A percentile compares a stretch with the other conserved stretches of the same genome.
phyloP scores from a whole-genome alignment of 2,113 vertebrate species.

The Chrysochloris asiatica region DNA sequence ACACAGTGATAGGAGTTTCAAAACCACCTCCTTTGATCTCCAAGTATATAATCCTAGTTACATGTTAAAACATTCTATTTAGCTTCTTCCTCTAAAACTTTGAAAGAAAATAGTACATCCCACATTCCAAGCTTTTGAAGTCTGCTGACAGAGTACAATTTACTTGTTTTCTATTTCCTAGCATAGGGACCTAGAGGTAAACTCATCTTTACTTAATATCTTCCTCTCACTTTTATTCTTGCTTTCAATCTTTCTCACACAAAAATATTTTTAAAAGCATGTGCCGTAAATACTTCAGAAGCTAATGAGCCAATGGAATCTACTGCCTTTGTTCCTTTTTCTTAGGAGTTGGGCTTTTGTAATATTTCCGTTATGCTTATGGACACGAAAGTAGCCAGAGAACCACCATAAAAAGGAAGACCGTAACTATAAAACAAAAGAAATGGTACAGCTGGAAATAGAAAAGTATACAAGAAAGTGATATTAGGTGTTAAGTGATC shows the following conservation, averaged over 20 bases:
- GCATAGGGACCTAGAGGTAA: not conserved
- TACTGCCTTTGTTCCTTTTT: slow-evolving; percentile 17
- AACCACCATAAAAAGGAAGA: not conserved
- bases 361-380: not conserved
- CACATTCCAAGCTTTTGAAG: slow-evolving; percentile 53
- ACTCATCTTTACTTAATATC: not conserved
- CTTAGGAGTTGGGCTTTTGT: slow-evolving; percentile 5
- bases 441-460: not conserved
- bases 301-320: not conserved
- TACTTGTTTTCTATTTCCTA: slow-evolving; percentile 52
- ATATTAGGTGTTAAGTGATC: not conserved
- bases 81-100: slow-evolving; percentile 74
- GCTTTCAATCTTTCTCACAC: not conserved
- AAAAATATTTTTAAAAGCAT: slow-evolving; percentile 39
- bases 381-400: not conserved
- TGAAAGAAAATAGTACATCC: slow-evolving; percentile 68
- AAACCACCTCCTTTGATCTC: slow-evolving; percentile 70
- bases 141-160: slow-evolving; percentile 44
- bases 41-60: slow-evolving; percentile 28
- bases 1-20: not conserved
- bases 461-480: not conserved
- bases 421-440: not conserved
- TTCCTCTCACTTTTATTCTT: slow-evolving; percentile 47
- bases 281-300: slow-evolving; percentile 51
- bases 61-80: slow-evolving; percentile 60